Evolutionary conservation across 2,888 invertebrate species (phyloP), one percentile per base, ranked within the genome.

Genomic region (Himalopsyche tibetana): DNA sequence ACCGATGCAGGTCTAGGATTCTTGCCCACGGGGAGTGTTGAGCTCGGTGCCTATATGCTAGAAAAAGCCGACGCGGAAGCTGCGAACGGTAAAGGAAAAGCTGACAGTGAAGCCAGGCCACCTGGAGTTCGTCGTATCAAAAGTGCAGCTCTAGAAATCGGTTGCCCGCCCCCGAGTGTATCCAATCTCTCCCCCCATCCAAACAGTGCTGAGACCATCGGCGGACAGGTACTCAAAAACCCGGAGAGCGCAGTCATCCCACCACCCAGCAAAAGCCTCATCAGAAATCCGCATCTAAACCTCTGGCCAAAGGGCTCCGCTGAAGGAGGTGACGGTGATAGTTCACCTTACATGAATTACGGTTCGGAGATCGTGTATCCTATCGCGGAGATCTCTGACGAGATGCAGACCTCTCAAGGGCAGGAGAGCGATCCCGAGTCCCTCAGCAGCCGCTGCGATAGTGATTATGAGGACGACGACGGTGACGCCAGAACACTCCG

Each of bases 361-460:
- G 95, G 96, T 17, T 96, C 96, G 2, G 96, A 96, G 91, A 96
- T 96, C 86, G 95, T 96, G 1, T 97, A 97, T 91, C 97, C 97
- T 5, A 97, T 97, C 89, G 97, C 96, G 0, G 97, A 97, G 92
- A 96, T 96, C 90, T 95, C 96, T 0, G 97, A 96, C 90, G 97
- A 97, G 91, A 95, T 95, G 92, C 95, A 95, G 90, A 95, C 94
- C 12, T 95, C 94, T 0, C 95, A 95, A 89, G 92, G 92, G 5
- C 94, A 94, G 79, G 95, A 95, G 90, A 94, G 94, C 0, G 95
- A 95, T 90, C 90, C 94, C 87, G 94, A 94, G 89, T 95, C 94
- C 0, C 88, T 91, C 55, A 93, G 93, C 80, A 94, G 94, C 38
- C 94, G 94, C 89, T 94, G 94, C 87, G 95, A 94, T 89, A 94